These are phyloP conservation scores for Drosophila differens DNA, from an alignment of 2,888 invertebrate species.

Conservation along the genomic window DNA sequence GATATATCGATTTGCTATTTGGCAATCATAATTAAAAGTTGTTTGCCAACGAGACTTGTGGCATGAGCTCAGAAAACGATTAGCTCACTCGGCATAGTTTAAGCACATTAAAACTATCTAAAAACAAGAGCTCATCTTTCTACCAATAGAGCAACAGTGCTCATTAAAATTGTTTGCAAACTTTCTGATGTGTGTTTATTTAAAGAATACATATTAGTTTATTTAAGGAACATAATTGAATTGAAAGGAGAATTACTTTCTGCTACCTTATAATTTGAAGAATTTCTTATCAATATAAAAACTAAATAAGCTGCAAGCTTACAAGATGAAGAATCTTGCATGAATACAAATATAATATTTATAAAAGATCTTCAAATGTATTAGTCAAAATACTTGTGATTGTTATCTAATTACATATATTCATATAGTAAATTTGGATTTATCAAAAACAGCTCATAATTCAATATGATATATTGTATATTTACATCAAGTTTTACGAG, in stretches of 20 bases:
- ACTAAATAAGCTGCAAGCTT: background rate
- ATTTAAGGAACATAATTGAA: background rate
- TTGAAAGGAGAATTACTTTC: background rate
- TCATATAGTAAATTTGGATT: background rate
- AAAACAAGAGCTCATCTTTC: background rate
- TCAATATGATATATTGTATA: background rate
- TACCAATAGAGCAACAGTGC: background rate
- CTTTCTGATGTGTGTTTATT: background rate
- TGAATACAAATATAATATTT: background rate
- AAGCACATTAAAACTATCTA: background rate
- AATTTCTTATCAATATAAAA: background rate
- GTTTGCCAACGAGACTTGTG: background rate
- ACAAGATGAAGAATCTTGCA: background rate
- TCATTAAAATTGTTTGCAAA: background rate
- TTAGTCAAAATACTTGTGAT: background rate
- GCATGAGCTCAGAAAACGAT: background rate
- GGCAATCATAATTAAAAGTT: background rate
- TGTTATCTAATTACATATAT: background rate
- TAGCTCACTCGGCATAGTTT: background rate
- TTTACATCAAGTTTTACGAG: background rate
- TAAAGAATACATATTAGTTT: fast-evolving
- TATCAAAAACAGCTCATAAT: background rate
- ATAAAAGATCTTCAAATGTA: background rate
- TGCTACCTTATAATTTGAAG: background rate
- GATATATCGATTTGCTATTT: background rate